phyloP scores from a whole-genome alignment of 2,888 invertebrate genomes.

The Stegophylla sp. region DNA sequence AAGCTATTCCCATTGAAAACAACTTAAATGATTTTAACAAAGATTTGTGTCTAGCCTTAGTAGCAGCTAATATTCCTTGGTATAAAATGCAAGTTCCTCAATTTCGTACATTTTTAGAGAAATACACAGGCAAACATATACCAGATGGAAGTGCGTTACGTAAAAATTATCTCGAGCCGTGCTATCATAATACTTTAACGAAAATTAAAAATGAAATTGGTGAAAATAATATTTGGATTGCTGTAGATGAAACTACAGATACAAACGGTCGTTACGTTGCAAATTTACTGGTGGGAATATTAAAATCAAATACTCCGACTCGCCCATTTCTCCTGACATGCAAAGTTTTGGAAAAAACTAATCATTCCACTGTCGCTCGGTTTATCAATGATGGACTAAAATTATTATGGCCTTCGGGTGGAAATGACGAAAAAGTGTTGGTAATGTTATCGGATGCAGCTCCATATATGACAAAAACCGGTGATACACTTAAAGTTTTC shows the following conservation, averaged over 20 bases:
- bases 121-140: too few relatives aligned
- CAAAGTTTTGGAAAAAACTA: slow-evolving; percentile 28
- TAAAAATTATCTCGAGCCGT: background rate
- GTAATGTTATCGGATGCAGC: slow-evolving; percentile 17
- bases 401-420: slow-evolving; percentile 21
- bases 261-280: background rate
- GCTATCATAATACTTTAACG: background rate
- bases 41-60: slow-evolving; percentile 4
- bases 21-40: slow-evolving; percentile 10
- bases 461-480: slow-evolving; percentile 1
- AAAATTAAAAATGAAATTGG: background rate
- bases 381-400: too few relatives aligned
- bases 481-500: too few relatives aligned
- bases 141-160: background rate
- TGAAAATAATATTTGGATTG: too few relatives aligned
- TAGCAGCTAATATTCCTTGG: background rate
- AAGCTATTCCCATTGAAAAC: slow-evolving; percentile 16
- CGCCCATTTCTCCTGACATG: background rate
- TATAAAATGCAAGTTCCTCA: slow-evolving; percentile 6
- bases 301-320: slow-evolving; percentile 2
- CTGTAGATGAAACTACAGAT: slow-evolving; percentile 5
- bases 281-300: slow-evolving; percentile 2
- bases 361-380: slow-evolving; percentile 23
- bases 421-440: slow-evolving; percentile 31
- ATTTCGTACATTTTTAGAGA: slow-evolving; percentile 10